Base-by-base conservation (phyloP, 2,113 vertebrate species). In the Grammomys dolichurus region DNA sequence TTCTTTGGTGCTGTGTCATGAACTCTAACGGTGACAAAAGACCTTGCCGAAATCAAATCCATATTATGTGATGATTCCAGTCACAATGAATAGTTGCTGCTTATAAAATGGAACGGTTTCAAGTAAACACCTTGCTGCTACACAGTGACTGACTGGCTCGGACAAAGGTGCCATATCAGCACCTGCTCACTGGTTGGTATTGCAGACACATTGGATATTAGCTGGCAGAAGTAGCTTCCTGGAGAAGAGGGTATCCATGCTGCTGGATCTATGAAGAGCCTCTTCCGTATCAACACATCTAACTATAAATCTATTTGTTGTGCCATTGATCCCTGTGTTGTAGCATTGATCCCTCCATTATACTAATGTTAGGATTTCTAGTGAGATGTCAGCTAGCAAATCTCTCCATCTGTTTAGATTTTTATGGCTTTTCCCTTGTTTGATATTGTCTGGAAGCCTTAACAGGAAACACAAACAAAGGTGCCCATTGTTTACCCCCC, bases 1-100 rank as follows among this genome's bases (percentile, higher is more conserved):
- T 36, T 92, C 20, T 75, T 90, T 54, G 3, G 9, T 93, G 8
- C 36, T 78, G 5, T 72, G 22, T n/a, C 2, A 58, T 17, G 33
- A 3, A 87, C 20, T n/a, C 11, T 36, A 87, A 84, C 70, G 24
- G 46, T 87, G 69, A 67, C 69, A 89, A 95, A 95, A 95, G 60
- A 13, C 60, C 51, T 77, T 85, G 31, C 17, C 54, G 63, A 72
- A 93, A 58, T 96, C 54, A 89, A 77, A 92, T 4, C 78, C 70
- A 72, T 19, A 92, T 13, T 46, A 58, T 48, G 48, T 78, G 56
- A 65, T 77, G 56, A 84, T 51, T 77, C 26, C 19, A 93, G 6
- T 63, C 77, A 76, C 54, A 19, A n/a, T 63, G 46, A 90, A 87
- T 56, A 36, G 48, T 72, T 85, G 20, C 43, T 43, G n/a, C 7